Base-by-base conservation (phyloP, 2,797 vertebrate genomes). In the Manis crassicaudata region DNA sequence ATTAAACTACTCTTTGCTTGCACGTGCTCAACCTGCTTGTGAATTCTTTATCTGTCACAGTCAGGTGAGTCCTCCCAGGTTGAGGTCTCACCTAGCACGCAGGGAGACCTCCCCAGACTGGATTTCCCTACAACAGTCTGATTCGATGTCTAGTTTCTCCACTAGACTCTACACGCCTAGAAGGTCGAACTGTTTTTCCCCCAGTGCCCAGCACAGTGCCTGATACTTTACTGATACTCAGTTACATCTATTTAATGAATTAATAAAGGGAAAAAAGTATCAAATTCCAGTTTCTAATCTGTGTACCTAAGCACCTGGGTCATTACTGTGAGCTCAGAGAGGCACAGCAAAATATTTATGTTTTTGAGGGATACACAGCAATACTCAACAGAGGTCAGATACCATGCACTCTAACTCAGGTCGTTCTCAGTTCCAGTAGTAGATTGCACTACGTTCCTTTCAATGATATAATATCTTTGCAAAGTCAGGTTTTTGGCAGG, bases 111-210 rank as follows among this genome's bases (percentile, higher is more conserved):
- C 46, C 46, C 46, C 46, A 46, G 46, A 46, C 12, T 46, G 46
- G 46, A 46, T 12, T 46, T 46, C 46, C 46, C 46, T 46, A 46
- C 2, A 11, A 46, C 46, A 46, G 46, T 77, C 50, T 77, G 11
- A 43, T 10, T 67, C 40, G 21, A 1, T 1, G 5, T 40, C 67
- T 35, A 16, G 29, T 46, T 60, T 40, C 60, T 83, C 25, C 40
- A 7, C 29, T 0, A 8, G 29, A 63, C 25, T 32, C 67, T 11
- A 20, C 0, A 1, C 58, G 29, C 52, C 23, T 14, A 0, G 1
- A 20, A 85, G 37, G 16, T 1, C 2, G 43, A 37, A 23, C 3
- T 7, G 25, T 21, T 12, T 25, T 43, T 18, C 8, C 20, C n/a
- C 21, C 29, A 6, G 25, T 1, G 6, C 82, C 82, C 92, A 68